A percentile compares a stretch with the other conserved stretches of the same genome.
Conservation (phyloP, 2,797 vertebrate genomes). For the Pristis pectinata region DNA sequence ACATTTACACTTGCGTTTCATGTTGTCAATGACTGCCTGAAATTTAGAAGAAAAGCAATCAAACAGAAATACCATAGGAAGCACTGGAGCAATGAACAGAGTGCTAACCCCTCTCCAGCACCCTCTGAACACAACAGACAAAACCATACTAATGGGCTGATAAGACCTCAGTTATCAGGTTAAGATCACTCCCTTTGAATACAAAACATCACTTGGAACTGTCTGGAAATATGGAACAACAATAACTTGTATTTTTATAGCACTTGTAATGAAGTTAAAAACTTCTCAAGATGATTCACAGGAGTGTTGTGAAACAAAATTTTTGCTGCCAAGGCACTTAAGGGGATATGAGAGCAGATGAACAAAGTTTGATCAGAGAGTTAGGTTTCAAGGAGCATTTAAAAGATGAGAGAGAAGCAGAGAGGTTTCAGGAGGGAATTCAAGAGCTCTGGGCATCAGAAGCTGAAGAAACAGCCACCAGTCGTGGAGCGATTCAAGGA, state of each 20-base stretch:
- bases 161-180: not conserved
- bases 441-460: too few species aligned
- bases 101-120: not conserved
- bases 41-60: constrained; percentile 29
- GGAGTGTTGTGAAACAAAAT: too few species aligned
- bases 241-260: not conserved
- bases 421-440: too few species aligned
- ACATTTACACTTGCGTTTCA: constrained; percentile 86
- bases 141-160: not conserved
- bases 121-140: not conserved
- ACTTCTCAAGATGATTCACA: too few species aligned
- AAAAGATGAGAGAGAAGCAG: too few species aligned
- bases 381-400: too few species aligned
- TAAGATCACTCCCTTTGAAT: not conserved
- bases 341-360: too few species aligned
- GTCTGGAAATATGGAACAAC: not conserved
- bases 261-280: too few species aligned
- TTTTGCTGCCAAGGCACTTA: too few species aligned
- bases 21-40: constrained; percentile 82
- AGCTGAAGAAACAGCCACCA: too few species aligned
- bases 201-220: not conserved
- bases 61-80: constrained; percentile 33
- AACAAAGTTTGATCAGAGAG: too few species aligned
- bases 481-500: too few species aligned
- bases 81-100: not conserved